phyloP scores from a whole-genome alignment of 2,888 invertebrate species.

The Drosophila mimica region DNA sequence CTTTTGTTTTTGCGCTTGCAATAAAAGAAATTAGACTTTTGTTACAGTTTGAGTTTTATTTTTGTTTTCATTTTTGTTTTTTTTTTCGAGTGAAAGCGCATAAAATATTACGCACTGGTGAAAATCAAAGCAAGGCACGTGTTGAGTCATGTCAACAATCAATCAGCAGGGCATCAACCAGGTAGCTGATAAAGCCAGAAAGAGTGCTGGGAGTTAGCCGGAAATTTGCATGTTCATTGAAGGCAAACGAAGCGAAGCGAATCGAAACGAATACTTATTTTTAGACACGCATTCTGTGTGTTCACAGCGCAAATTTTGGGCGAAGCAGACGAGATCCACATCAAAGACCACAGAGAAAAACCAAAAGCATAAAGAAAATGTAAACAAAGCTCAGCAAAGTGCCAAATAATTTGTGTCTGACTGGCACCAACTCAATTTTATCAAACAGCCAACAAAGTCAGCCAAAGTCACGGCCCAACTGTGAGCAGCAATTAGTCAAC shows the following conservation, averaged over 20 bases:
- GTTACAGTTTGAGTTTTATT: constrained; percentile 32
- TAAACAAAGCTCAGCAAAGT: constrained; percentile 59
- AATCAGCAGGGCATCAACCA: constrained; percentile 32
- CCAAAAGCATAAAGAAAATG: constrained; percentile 28
- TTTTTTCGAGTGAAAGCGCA: constrained; percentile 61
- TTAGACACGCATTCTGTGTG: constrained; percentile 46
- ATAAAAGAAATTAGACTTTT: constrained; percentile 53
- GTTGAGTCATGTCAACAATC: constrained; percentile 49
- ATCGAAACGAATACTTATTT: constrained; percentile 49
- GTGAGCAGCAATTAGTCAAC: constrained; percentile 27
- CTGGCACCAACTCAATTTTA: constrained; percentile 8
- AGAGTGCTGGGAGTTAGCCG: constrained; percentile 33
- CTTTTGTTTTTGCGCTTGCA: constrained; percentile 46
- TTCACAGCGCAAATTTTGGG: constrained; percentile 27
- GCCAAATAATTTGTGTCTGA: constrained; percentile 30
- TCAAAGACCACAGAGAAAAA: constrained; percentile 36
- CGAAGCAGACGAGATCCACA: constrained; percentile 31
- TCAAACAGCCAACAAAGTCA: constrained; percentile 19
- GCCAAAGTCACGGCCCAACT: constrained; percentile 39
- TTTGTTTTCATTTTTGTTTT: constrained; percentile 29
- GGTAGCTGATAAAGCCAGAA: background rate
- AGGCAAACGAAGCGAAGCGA: constrained; percentile 29
- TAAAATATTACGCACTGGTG: constrained; percentile 62
- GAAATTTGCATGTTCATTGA: constrained; percentile 63
- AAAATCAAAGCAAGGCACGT: constrained; percentile 39